Base-by-base conservation (phyloP, 2,113 vertebrate species). In the Steatornis caripensis region DNA sequence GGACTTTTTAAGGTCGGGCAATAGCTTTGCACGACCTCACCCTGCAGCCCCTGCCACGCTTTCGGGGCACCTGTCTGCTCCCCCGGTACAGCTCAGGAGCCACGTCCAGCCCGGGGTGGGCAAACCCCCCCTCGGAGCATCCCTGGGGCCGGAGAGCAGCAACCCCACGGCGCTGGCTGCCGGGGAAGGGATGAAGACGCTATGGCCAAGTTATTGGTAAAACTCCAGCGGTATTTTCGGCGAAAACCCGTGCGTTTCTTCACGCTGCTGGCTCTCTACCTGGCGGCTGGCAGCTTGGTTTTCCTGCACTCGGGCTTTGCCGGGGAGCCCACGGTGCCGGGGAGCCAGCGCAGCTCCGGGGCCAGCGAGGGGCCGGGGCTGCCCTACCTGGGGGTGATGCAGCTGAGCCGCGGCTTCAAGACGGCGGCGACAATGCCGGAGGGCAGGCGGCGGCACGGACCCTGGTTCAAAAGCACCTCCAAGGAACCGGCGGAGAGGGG, bases 201-300 rank as follows among this genome's bases (percentile, higher is more conserved):
- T 97, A 99, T 99, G 99, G 99, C 99, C 98, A 99, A 99, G 94
- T 95, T 99, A 92, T 97, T 99, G 98, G 97, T 99, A 69, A 99
- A 98, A 95, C 98, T 99, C 97, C 99, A 99, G 96, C 98, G 99
- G 74, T 99, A 98, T 91, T 99, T 99, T 96, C 98, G 98, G 90
- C 98, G 99, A 81, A 99, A 98, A 86, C 99, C 99, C 1, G 92
- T 99, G 61, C 98, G 99, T 21, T 99, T 99, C 98, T 99, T 99
- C 93, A 99, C 99, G 11, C 98, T 99, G 95, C 98, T 99, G 96
- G 98, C 99, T 32, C 98, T 99, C 74, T 99, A 99, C 98, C 97
- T 99, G 98, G 99, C 98, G 0, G 99, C 99, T 0, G 99, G 99
- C 34, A 99, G 99, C 88, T 97, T 99, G 13, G 98, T 99, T 68